Base-by-base conservation (phyloP, 1,140 invertebrate species). In the Pachyrhynchus sulphureomaculatus region DNA sequence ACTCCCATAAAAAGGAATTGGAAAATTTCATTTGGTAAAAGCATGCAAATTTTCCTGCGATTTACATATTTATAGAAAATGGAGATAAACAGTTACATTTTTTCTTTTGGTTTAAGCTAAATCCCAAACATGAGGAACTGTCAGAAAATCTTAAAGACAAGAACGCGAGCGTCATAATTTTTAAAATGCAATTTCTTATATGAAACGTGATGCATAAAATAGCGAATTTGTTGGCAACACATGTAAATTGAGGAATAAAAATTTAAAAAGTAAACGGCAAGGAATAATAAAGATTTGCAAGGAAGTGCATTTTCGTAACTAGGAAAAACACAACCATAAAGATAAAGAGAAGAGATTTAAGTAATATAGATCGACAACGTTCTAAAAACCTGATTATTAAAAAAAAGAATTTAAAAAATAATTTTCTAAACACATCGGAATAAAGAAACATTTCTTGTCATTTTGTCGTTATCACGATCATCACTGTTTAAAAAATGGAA, bases 141-240 rank as follows among this genome's bases (percentile, higher is more conserved):
- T 44, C 41, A 44, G 41, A 44, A 44, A 44, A 20, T n/a, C 20
- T 20, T 44, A 18, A 39, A 15, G 36, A 26, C 9, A 39, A 13
- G 10, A 45, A 23, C 5, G 9, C 6, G 32, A n/a, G 24, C 32
- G 24, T 15, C 15, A 17, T 45, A 45, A 18, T 52, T 66, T 67
- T 69, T 68, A 65, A 69, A 68, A 69, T 68, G 68, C 68, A 69
- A 68, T 69, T 67, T 65, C 63, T 62, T 58, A 56, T 66, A 33
- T 23, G 48, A 53, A 55, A 65, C 62, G 60, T 69, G 62, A 69
- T 26, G 42, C 12, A 45, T 21, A 33, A 18, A 17, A 17, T 34
- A 24, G 4, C 33, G 8, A 13, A 20, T 32, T 9, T 36, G 23
- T 37, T 36, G 10, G 18, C 32, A 6, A 34, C 17, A 48, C 18